Evolutionary conservation across 1,140 invertebrate species (phyloP).

Genomic region (Atta colombica): DNA sequence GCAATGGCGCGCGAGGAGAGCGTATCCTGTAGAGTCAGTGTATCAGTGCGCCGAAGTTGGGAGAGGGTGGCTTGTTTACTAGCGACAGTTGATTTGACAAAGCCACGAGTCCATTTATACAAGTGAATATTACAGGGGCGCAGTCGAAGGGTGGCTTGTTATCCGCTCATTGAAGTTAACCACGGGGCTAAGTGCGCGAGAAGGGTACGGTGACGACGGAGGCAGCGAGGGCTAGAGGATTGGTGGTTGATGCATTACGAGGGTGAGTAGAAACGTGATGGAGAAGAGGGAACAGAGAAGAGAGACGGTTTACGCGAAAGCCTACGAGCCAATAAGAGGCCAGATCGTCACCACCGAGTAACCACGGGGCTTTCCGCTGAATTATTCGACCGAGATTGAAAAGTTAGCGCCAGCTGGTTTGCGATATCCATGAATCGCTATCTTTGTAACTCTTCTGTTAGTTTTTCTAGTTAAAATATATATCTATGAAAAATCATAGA

Average conservation of each 20-base stretch:
- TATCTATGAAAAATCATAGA: background rate
- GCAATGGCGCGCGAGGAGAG: conserved; percentile 54
- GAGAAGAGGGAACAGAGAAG: conserved; percentile 40
- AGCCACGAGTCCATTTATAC: conserved; percentile 85
- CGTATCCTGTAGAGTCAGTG: conserved; percentile 45
- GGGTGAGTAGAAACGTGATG: conserved; percentile 19
- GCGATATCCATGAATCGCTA: conserved; percentile 54
- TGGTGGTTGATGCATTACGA: background rate
- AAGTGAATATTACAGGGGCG: conserved; percentile 84
- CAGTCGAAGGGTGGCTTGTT: conserved; percentile 85
- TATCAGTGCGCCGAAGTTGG: conserved; percentile 65
- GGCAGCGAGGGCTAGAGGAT: conserved; percentile 4
- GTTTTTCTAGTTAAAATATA: conserved; percentile 8
- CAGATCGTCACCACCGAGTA: conserved; percentile 85
- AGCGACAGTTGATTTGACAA: conserved; percentile 86
- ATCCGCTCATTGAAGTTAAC: conserved; percentile 87
- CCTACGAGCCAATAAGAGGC: conserved; percentile 82
- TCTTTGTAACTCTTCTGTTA: conserved; percentile 23
- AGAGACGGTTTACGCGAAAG: conserved; percentile 61
- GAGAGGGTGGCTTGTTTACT: conserved; percentile 80
- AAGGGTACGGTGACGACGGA: conserved; percentile 52
- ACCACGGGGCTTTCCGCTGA: conserved; percentile 80
- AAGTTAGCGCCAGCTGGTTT: conserved; percentile 82
- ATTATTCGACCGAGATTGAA: conserved; percentile 87
- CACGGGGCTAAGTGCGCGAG: conserved; percentile 85